Conservation (phyloP, 1,140 invertebrate species). For the Teleogryllus occipitalis region DNA sequence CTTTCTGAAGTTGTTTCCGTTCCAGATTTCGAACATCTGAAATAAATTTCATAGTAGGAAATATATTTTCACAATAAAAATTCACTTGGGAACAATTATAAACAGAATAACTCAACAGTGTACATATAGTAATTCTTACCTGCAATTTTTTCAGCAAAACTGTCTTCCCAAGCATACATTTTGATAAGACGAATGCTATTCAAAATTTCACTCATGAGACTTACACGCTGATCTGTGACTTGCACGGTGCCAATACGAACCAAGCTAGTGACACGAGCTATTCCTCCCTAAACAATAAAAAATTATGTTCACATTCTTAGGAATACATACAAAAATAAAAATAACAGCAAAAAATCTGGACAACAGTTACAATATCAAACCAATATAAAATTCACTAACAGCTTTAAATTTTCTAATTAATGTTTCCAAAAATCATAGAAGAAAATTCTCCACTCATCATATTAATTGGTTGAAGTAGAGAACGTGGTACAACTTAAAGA, state of each 20-base stretch:
- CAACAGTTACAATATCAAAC: too few relatives aligned
- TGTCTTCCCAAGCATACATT: conserved; percentile 48
- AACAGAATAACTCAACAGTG: not conserved
- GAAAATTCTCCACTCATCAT: too few relatives aligned
- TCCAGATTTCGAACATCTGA: conserved; percentile 25
- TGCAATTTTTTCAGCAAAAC: conserved; percentile 33
- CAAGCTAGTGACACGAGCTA: conserved; percentile 24
- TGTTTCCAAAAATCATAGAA: too few relatives aligned
- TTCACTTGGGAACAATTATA: too few relatives aligned
- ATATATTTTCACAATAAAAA: too few relatives aligned
- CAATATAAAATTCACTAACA: too few relatives aligned
- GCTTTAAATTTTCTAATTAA: too few relatives aligned
- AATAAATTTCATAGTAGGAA: not conserved
- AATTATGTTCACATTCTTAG: too few relatives aligned
- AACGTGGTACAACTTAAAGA: too few relatives aligned
- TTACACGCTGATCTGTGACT: conserved; percentile 27
- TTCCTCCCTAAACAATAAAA: not conserved
- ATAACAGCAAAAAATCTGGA: not conserved
- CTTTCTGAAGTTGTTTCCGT: conserved; percentile 24
- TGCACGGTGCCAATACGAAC: conserved; percentile 26
- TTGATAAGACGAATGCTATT: conserved; percentile 37
- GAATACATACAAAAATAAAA: not conserved
- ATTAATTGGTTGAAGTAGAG: too few relatives aligned
- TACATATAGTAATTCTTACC: conserved; percentile 19
- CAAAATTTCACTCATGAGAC: conserved; percentile 30